Percentiles rank a stretch among this genome's conserved stretches.
Conservation (phyloP, 2,797 vertebrate species). For the Pteropus rufus region DNA sequence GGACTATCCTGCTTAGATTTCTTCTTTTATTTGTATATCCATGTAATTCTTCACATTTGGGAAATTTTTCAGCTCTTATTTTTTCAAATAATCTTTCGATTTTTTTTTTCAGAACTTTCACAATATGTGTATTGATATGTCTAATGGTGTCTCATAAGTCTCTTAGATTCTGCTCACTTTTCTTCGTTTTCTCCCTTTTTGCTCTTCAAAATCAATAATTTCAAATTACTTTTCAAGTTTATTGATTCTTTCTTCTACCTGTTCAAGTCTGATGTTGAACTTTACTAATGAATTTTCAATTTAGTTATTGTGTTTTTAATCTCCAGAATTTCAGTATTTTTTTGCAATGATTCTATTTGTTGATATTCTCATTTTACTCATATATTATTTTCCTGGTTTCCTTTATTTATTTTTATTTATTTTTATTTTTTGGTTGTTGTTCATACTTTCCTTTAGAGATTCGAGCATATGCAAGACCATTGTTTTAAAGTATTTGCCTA, state of each 20-base stretch:
- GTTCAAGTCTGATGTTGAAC: not conserved
- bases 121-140: not conserved
- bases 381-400: not conserved
- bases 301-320: not conserved
- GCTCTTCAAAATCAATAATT: not conserved
- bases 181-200: not conserved
- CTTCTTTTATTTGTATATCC: not conserved
- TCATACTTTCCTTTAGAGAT: not conserved
- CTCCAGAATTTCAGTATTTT: not conserved
- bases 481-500: not conserved
- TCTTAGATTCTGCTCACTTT: not conserved
- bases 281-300: not conserved
- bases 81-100: not conserved
- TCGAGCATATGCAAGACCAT: not conserved
- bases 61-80: not conserved
- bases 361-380: conserved; percentile 22
- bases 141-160: not conserved
- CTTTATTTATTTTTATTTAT: not conserved
- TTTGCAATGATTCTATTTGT: not conserved
- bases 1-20: not conserved
- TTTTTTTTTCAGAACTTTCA: not conserved
- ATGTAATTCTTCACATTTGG: not conserved
- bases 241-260: not conserved
- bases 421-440: not conserved
- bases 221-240: not conserved